Percentiles rank a stretch among this genome's conserved stretches.
Evolutionary conservation across 2,888 invertebrate species (phyloP).

Genomic region (Eugnorisma glareosa): DNA sequence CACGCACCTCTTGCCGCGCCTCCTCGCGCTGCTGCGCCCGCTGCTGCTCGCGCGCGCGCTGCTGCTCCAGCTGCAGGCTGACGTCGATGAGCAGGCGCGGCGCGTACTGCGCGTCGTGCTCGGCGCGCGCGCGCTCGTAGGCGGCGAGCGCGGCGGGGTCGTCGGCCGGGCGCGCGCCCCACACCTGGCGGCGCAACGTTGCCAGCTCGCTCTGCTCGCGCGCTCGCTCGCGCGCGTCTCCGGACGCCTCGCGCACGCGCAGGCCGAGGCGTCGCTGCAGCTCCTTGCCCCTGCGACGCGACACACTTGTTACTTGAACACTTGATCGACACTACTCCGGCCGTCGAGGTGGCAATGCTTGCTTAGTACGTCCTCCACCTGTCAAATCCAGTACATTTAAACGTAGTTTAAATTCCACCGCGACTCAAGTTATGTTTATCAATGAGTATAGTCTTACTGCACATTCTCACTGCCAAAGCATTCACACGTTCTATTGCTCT

Average conservation of each 20-base stretch:
- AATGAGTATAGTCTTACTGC: too few species aligned
- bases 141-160: conserved; percentile 76
- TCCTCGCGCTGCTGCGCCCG: conserved; percentile 66
- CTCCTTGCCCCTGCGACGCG: conserved; percentile 93
- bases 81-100: conserved; percentile 95
- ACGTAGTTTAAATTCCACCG: too few species aligned
- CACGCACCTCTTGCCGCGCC: conserved; percentile 63
- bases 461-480: neutral
- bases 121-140: conserved; percentile 79
- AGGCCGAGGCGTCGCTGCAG: conserved; percentile 97
- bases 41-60: conserved; percentile 64
- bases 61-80: conserved; percentile 90
- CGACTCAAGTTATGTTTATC: too few species aligned
- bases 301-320: neutral
- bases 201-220: conserved; percentile 96
- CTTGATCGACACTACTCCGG: neutral
- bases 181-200: conserved; percentile 92
- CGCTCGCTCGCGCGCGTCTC: conserved; percentile 96
- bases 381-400: too few species aligned
- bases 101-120: conserved; percentile 95
- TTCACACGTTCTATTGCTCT: neutral
- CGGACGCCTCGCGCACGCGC: conserved; percentile 97
- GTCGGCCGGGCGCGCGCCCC: conserved; percentile 90
- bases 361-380: neutral
- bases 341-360: neutral